phyloP scores from a whole-genome alignment of 2,888 invertebrate genomes.

The Eremobia ochroleuca region DNA sequence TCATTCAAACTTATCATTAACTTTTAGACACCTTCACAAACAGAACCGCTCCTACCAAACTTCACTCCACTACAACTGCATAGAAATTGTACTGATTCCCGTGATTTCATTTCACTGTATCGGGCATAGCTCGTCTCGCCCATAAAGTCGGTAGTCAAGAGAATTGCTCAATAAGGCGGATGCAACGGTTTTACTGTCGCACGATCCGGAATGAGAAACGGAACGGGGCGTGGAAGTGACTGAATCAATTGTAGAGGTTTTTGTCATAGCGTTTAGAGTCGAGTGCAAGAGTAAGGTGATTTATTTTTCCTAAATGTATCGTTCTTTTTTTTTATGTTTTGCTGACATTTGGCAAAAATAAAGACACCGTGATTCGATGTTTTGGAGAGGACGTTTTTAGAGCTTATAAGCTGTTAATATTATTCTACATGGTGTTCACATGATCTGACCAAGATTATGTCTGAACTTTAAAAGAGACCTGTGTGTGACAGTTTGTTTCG shows the following conservation, averaged over 20 bases:
- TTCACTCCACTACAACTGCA: slow-evolving; percentile 11
- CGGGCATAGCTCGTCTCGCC: slow-evolving; percentile 34
- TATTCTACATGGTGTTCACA: neutral
- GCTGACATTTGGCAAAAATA: neutral
- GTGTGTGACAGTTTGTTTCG: neutral
- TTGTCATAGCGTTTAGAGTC: slow-evolving; percentile 37
- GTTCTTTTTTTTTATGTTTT: neutral
- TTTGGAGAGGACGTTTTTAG: neutral
- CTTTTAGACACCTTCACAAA: neutral
- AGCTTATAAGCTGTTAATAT: neutral
- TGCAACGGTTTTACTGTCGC: slow-evolving; percentile 60
- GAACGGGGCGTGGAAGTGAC: slow-evolving; percentile 50
- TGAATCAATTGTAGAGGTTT: slow-evolving; percentile 52
- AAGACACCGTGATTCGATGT: neutral
- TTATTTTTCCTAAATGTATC: neutral
- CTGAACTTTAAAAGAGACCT: neutral
- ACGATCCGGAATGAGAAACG: slow-evolving; percentile 49
- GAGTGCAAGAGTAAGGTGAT: neutral
- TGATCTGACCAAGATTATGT: neutral
- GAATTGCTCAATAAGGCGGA: slow-evolving; percentile 65
- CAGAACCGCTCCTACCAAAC: slow-evolving; percentile 3
- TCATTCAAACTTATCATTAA: neutral
- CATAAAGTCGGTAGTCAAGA: slow-evolving; percentile 58
- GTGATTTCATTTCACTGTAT: slow-evolving; percentile 61
- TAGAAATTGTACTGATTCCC: slow-evolving; percentile 28